Base-by-base conservation (phyloP, 2,888 invertebrate species). In the Drosophila meridionalis region DNA sequence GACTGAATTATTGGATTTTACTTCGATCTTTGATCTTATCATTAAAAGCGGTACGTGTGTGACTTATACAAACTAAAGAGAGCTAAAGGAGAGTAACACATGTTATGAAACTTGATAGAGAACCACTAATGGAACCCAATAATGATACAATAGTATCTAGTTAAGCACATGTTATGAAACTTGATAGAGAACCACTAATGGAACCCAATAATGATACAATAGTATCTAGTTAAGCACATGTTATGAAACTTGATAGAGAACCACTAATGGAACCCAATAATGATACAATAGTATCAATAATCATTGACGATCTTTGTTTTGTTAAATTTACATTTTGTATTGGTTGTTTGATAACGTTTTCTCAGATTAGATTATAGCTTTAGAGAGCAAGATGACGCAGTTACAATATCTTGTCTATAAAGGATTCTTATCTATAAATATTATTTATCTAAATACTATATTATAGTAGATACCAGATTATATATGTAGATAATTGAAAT, bases 1-100 rank as follows among this genome's bases (percentile, higher is more conserved):
- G 86, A 80, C 90, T 42, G 85, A 87, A 70, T 63, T 66, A n/a
- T 57, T 90, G 53, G 76, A 90, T 57, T 87, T 87, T 71, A 82
- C 78, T 43, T 57, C 83, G 89, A 87, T 90, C 89, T 87, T 89
- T 89, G 87, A 90, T 80, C 88, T 87, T 67, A 89, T 87, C 59
- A 82, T 87, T 43, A 52, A 87, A 72, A 78, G 91, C 64, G 90
- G 87, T 87, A 76, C 50, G 90, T 89, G 26, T 9, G 42, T 12
- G 45, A 40, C 30, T n/a, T 6, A 40, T n/a, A n/a, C 3, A n/a
- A 40, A 14, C 40, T 40, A 14, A 14, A 28, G 30, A 36, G 28
- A 32, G 20, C 20, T 20, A 20, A 12, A 32, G n/a, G 26, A 36
- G 36, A 20, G 36, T 6, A n/a, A 6, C 40, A 43, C 55, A 60